phyloP scores from a whole-genome alignment of 2,113 vertebrate species.

The Coreoperca whiteheadi region DNA sequence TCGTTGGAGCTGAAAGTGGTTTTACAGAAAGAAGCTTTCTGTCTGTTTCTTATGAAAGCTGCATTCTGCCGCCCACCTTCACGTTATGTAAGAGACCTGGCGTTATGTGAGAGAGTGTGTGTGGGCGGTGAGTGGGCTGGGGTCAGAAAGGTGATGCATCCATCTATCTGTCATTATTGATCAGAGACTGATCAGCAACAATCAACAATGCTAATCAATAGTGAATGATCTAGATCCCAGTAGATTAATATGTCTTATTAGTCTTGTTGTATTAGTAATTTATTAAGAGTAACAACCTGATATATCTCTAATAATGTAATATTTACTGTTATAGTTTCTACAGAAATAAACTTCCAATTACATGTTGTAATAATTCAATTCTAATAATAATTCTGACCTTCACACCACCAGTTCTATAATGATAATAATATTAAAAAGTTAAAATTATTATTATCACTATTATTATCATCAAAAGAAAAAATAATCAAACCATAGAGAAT shows the following conservation, averaged over 20 bases:
- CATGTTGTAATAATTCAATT: background rate
- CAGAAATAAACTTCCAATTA: too few species aligned
- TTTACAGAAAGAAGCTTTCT: conserved; percentile 28
- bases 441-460: too few species aligned
- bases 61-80: conserved; percentile 70
- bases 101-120: conserved; percentile 37
- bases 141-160: conserved; percentile 68
- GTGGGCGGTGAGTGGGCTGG: conserved; percentile 59
- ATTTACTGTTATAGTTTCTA: background rate
- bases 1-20: conserved; percentile 20
- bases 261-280: background rate
- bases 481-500: too few species aligned
- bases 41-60: conserved; percentile 60
- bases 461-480: too few species aligned
- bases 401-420: background rate
- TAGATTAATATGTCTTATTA: background rate
- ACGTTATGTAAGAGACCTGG: conserved; percentile 77
- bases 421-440: background rate
- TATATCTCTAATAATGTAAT: background rate
- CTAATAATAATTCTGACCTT: background rate
- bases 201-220: too few species aligned
- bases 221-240: background rate
- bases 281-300: background rate
- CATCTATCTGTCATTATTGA: conserved; percentile 13
- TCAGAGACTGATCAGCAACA: conserved; percentile 14